Base-by-base conservation (phyloP, 2,888 invertebrate species). In the Synergus gifuensis region DNA sequence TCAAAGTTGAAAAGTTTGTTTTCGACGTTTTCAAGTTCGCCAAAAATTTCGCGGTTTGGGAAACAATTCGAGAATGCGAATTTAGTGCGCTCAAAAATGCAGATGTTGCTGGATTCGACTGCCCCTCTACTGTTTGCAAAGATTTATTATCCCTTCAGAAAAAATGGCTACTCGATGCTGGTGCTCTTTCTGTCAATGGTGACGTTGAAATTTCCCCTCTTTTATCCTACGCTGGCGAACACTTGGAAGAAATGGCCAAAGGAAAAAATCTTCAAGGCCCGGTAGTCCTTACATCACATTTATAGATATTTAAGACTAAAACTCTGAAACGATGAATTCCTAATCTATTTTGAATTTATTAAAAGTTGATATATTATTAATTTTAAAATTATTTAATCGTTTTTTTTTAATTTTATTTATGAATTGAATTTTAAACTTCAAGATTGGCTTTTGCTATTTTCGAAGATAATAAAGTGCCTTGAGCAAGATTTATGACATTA, bases 1-100 rank as follows among this genome's bases (percentile, higher is more conserved):
- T 99, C 84, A 99, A 99, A 93, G 96, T 99, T 93, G 99, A 99
- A 90, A 99, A 99, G 92, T 99, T 99, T 91, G 97, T 99, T 12
- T 99, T 99, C 91, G 99, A 99, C 92, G 98, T 99, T 0, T 99
- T 99, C 90, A 97, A 97, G 89, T 98, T 98, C 92, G 95, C 98
- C 0, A 95, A 97, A 84, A 96, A 96, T 87, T 97, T 99, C 89
- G 98, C 97, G 14, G 97, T 98, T 8, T 97, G 98, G 95, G 98
- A 99, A 93, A 97, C 97, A 0, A 94, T 96, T 0, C 95, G 99
- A 67, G 96, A 97, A 85, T 96, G 97, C 81, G 99, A 99, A 91
- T 99, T 99, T 91, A 98, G 99, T 86, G 98, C 99, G 0, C 93
- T 99, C 84, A 99, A 99, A 91, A 99, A 99, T 92, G 94, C 97